A percentile compares a stretch with the other conserved stretches of the same genome.
phyloP scores from a whole-genome alignment of 2,113 vertebrate species.

The Nettapus auritus region DNA sequence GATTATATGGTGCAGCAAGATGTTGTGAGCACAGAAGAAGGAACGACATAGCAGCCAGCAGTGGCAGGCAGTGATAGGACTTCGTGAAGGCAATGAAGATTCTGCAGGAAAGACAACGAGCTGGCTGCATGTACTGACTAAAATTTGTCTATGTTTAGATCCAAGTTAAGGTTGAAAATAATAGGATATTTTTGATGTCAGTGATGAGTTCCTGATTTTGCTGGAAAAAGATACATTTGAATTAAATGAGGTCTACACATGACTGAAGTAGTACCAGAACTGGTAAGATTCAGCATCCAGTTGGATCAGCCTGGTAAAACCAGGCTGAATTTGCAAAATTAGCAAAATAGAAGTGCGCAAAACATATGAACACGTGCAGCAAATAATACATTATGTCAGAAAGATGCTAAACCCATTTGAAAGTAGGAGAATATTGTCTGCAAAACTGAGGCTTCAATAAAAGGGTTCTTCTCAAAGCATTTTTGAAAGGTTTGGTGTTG shows the following conservation, averaged over 20 bases:
- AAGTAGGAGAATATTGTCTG: neutral
- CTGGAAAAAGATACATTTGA: neutral
- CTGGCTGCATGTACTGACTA: neutral
- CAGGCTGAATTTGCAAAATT: neutral
- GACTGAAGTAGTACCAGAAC: neutral
- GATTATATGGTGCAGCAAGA: too few relatives aligned
- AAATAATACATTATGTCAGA: neutral
- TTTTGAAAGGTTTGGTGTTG: neutral
- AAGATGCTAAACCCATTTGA: neutral
- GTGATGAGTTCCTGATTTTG: neutral
- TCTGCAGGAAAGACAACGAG: neutral
- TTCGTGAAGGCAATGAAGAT: neutral
- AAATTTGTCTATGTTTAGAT: neutral
- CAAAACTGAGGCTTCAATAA: neutral
- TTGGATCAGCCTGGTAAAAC: neutral
- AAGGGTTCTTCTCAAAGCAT: neutral
- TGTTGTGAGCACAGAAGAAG: neutral
- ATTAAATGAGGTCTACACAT: rapidly evolving
- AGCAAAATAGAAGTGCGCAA: neutral
- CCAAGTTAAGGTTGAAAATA: neutral
- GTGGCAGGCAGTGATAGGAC: neutral
- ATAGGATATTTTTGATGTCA: neutral
- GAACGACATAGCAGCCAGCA: neutral
- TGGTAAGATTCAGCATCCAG: neutral
- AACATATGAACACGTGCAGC: neutral